Base-by-base conservation (phyloP, 2,797 vertebrate genomes). In the Anas georgica region DNA sequence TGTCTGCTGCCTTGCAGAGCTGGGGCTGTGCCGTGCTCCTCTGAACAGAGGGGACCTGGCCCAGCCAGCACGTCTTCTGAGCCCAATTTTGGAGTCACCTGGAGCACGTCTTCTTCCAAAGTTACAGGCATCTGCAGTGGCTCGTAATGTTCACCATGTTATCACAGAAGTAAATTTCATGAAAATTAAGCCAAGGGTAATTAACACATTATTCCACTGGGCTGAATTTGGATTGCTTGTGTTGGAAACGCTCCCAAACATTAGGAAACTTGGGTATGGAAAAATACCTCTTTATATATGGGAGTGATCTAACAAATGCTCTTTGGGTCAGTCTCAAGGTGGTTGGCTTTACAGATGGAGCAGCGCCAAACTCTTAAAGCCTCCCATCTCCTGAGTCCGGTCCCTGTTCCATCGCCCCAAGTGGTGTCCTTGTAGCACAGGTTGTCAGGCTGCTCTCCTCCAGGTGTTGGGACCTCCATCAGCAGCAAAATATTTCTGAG, bases 1-100 rank as follows among this genome's bases (percentile, higher is more conserved):
- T 26, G 55, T 31, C 45, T 45, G 56, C 28, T 59, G 4, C 55
- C 29, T 54, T n/a, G 3, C 3, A 5, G 73, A 0, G 0, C 54
- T 17, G 28, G 26, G n/a, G 5, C 55, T 33, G 25, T 7, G n/a
- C 4, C 1, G 0, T 52, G 72, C 55, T 16, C 20, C 76, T 39
- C 17, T 18, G 52, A 35, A 22, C 18, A n/a, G 35, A 29, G 31
- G 62, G 10, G 54, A 28, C 35, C 33, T 82, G 28, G 1, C 54
- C 39, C 46, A 29, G 12, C 52, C 31, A 33, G 18, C 37, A 12
- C 2, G 0, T 43, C 63, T 58, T 18, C 15, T 6, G 12, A 29
- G 25, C 52, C 41, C 29, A 33, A 4, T 16, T 70, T 69, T 29
- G 37, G 3, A 11, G 5, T 64, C 12, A 16, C 31, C 33, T 67